Evolutionary conservation across 2,888 invertebrate species (phyloP).

Genomic region (Clunio marinus): DNA sequence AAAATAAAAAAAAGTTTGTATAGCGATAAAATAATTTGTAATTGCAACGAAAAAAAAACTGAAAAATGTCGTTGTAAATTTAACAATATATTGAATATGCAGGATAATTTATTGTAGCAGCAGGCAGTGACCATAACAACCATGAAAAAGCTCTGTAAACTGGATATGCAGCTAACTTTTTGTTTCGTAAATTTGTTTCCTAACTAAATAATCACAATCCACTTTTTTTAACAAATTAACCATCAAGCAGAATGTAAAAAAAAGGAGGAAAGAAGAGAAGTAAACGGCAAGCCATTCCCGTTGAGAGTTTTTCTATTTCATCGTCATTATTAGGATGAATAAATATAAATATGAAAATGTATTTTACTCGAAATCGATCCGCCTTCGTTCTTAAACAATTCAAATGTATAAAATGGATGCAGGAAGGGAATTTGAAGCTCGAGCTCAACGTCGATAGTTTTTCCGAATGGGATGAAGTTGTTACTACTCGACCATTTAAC

Average conservation of each 20-base stretch:
- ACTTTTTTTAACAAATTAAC: conserved; percentile 7
- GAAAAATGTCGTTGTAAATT: conserved; percentile 32
- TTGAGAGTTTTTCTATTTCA: conserved; percentile 3
- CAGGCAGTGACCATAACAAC: not conserved
- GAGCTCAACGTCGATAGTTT: not conserved
- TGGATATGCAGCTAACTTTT: not conserved
- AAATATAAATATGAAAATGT: conserved; percentile 34
- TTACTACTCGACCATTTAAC: conserved; percentile 20
- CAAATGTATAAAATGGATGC: conserved; percentile 34
- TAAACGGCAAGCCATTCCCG: not conserved
- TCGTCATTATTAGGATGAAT: conserved; percentile 25
- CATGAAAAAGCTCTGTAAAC: not conserved
- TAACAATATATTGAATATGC: not conserved
- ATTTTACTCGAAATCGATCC: conserved; percentile 29
- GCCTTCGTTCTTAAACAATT: not conserved
- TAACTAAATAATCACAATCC: conserved; percentile 17
- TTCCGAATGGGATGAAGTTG: not conserved
- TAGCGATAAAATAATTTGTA: conserved; percentile 20
- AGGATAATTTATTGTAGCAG: not conserved
- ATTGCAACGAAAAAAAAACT: conserved; percentile 1
- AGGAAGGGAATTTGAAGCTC: not conserved
- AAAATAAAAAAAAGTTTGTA: no score
- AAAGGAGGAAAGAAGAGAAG: not conserved
- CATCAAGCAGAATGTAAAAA: not conserved
- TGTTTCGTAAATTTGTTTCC: conserved; percentile 12